Percentiles rank a stretch among this genome's conserved stretches.
phyloP scores from a whole-genome alignment of 2,113 vertebrate species.

The Plecturocebus donacophilus region DNA sequence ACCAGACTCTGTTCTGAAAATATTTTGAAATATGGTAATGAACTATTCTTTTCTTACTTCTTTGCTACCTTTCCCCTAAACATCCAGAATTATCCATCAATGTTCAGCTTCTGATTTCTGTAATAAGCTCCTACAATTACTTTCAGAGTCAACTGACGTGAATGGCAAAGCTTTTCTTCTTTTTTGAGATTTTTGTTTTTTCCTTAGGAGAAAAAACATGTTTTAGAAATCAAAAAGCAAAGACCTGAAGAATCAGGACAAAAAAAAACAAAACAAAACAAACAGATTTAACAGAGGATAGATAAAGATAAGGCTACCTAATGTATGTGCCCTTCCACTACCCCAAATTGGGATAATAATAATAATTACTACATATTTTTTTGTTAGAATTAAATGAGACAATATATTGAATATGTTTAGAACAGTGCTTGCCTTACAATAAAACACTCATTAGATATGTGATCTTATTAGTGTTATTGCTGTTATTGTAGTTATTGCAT shows the following conservation, averaged over 20 bases:
- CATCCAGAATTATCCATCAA: neutral
- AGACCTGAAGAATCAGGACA: neutral
- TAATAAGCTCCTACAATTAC: neutral
- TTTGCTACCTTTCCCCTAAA: neutral
- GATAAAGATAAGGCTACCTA: neutral
- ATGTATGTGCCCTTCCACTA: neutral
- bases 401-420: neutral
- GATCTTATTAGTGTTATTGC: neutral
- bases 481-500: neutral
- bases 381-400: neutral
- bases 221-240: slow-evolving; percentile 20
- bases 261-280: neutral
- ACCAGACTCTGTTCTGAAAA: neutral
- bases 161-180: neutral
- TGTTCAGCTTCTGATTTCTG: neutral
- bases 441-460: neutral
- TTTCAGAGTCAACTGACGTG: neutral
- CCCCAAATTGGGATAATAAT: neutral
- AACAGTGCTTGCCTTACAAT: neutral
- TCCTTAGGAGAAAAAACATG: neutral
- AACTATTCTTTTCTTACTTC: neutral
- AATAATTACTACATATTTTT: neutral
- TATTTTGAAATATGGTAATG: neutral
- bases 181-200: neutral
- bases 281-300: neutral